Percentiles rank a stretch among this genome's conserved stretches.
phyloP scores from a whole-genome alignment of 2,113 vertebrate genomes.

The Shinisaurus crocodilurus region DNA sequence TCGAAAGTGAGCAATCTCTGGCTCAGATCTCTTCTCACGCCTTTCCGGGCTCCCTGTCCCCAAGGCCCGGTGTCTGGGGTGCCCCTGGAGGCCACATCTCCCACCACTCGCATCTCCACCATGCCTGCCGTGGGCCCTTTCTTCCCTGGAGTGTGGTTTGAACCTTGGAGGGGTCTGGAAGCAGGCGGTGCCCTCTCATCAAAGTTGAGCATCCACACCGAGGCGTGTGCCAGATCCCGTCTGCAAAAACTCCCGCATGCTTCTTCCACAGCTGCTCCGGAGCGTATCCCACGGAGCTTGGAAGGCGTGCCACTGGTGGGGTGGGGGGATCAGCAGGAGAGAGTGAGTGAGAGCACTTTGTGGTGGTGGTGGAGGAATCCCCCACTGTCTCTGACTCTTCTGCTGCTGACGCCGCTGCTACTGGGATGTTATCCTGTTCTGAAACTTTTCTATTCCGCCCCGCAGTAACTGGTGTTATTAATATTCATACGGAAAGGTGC shows the following conservation, averaged over 20 bases:
- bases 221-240: not conserved
- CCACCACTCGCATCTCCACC: no score
- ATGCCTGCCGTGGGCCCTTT: no score
- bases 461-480: not conserved
- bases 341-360: not conserved
- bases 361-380: not conserved
- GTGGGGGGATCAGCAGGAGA: not conserved
- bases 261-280: not conserved
- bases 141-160: not conserved
- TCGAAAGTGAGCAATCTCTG: not conserved
- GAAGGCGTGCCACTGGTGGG: not conserved
- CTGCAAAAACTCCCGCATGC: not conserved
- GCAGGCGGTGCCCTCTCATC: not conserved
- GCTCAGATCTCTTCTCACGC: not conserved
- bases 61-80: not conserved
- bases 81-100: not conserved
- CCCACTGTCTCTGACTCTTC: not conserved
- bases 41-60: not conserved
- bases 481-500: not conserved
- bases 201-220: not conserved
- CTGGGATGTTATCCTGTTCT: not conserved
- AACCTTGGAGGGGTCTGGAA: not conserved
- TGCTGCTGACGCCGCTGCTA: no score
- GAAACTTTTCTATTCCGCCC: not conserved
- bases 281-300: not conserved